Base-by-base conservation (phyloP, 2,797 vertebrate genomes). In the Loriculus beryllinus region DNA sequence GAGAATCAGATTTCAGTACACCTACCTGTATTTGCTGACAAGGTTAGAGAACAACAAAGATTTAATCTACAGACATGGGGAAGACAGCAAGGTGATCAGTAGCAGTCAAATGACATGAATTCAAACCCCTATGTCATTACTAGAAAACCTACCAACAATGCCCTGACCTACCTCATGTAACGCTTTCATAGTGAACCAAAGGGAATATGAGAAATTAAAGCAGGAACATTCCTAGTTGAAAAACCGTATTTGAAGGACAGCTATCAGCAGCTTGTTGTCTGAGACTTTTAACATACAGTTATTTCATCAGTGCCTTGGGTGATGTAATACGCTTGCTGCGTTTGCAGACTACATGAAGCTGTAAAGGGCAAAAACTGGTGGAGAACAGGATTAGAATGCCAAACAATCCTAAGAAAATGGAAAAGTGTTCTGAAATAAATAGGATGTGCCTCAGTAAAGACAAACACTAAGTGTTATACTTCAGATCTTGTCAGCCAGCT, bases 311-410 rank as follows among this genome's bases (percentile, higher is more conserved):
- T 43, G 49, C 63, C 76, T 72, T 47, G 42, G 43, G 37, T 93
- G 85, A 83, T 33, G 72, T 22, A 49, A 87, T 42, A 35, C 7
- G 26, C 35, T 63, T 63, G 39, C 59, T 86, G 14, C 4, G 1
- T 48, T 54, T 85, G 60, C 57, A 86, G 68, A 76, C 7, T 19
- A 83, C 1, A 2, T 81, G 42, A 76, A 91, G 35, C 26, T 88
- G 62, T 57, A 95, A 92, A 88, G 80, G 42, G 74, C 54, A 93
- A 81, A 93, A 91, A 26, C 49, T 78, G 22, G 48, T 69, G 28
- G 15, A 86, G n/a, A 91, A 47, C 35, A 67, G 59, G 39, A 56
- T 63, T 67, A 91, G 85, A 96, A 86, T 72, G 25, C 63, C 39
- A 90, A 93, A 63, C 15, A 91, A 76, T 56, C 45, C 31, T 62